Evolutionary conservation across 2,888 invertebrate species (phyloP), one percentile per base, ranked within the genome.

Genomic region (Aphidius colemani): DNA sequence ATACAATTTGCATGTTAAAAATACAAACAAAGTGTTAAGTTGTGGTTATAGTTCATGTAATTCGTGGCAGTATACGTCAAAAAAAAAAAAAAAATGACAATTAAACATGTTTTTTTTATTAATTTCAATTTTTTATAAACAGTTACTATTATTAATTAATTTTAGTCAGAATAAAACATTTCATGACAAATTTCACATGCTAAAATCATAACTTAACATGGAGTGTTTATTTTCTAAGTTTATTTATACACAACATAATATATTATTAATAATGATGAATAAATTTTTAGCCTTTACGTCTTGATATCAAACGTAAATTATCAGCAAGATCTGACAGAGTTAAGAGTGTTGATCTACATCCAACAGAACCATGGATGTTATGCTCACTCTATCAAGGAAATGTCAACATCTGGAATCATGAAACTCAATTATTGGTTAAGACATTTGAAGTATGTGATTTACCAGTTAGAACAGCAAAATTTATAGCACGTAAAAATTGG

Each of bases 361-460:
- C 98, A 1, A 88, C 92, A 49, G 99, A 99, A 82, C 97, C 98
- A 71, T 99, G 99, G 99, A 94, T 99, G 89, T 87, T 99, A 60
- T 98, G 96, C 75, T 95, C 97, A 48, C 86, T 99, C 44, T 99
- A 99, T 87, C 98, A 96, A 85, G 99, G 99, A 73, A 95, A 98
- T 85, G 96, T 98, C 74, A 98, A 99, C 86, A 94, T 99, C 78
- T 99, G 98, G 98, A 98, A 99, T 83, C 93, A 95, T 85, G 98
- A 99, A 82, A 94, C 93, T 67, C 98, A 98, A 83, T 89, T 91
- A 75, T 87, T 94, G 72, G 93, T 94, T 9, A 92, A 92, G 81
- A 91, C 93, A 72, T 94, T 95, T 77, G 95, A 95, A 86, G 95
- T 95, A 4, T 98, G 98, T 82, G 98, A 98, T 80, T 84, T 98